Conservation (phyloP, 1,140 invertebrate species). For the Oryzaephilus surinamensis region DNA sequence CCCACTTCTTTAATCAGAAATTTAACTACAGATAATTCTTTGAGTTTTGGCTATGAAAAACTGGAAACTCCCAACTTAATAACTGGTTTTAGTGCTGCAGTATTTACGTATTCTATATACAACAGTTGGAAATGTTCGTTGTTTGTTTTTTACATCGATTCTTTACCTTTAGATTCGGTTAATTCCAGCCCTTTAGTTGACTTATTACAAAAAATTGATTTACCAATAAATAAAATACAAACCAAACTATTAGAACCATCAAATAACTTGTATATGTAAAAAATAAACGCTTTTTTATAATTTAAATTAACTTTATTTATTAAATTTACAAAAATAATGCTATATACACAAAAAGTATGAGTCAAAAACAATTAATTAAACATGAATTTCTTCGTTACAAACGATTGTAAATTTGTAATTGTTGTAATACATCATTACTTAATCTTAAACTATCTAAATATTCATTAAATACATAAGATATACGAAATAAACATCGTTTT, state of each 20-base stretch:
- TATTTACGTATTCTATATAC: conserved; percentile 24
- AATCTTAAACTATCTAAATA: conserved; percentile 57
- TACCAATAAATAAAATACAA: no score
- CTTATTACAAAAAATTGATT: no score
- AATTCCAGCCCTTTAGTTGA: conserved; percentile 21
- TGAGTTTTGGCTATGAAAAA: conserved; percentile 12
- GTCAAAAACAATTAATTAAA: no score
- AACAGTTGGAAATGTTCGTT: conserved; percentile 16
- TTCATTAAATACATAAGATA: conserved; percentile 53
- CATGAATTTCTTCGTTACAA: no score
- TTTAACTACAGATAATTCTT: conserved; percentile 13
- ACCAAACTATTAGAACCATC: no score
- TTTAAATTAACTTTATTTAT: no score
- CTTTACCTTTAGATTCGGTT: conserved; percentile 23
- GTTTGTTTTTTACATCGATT: conserved; percentile 22
- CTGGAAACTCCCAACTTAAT: conserved; percentile 27
- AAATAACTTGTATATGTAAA: no score
- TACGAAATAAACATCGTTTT: conserved; percentile 64
- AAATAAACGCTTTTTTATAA: no score
- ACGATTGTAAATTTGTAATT: conserved; percentile 15
- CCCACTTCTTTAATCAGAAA: conserved; percentile 14
- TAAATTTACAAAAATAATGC: no score
- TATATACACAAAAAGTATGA: no score
- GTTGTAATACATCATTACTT: conserved; percentile 23
- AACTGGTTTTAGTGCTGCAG: conserved; percentile 20